Percentiles rank a stretch among this genome's conserved stretches.
These are phyloP conservation scores for Dermochelys coriacea DNA, from an alignment of 2,797 vertebrate genomes.

Conservation along the genomic window DNA sequence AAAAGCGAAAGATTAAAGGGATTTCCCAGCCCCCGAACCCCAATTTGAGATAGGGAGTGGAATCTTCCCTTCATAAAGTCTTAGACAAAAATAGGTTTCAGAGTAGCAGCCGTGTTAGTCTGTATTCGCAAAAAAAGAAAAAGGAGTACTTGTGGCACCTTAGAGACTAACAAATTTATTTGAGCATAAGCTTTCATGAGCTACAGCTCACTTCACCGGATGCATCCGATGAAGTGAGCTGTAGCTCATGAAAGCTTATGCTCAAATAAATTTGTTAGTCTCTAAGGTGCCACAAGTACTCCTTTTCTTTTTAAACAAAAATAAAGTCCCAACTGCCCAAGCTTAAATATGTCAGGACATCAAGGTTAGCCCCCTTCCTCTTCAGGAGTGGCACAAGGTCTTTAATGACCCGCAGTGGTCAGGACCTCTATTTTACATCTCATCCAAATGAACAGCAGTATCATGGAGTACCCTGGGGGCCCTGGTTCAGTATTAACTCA, in stretches of 20 bases:
- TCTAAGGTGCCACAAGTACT: no score
- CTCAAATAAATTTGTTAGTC: no score
- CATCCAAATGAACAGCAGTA: neutral
- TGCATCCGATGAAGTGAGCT: no score
- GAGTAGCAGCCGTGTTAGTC: no score
- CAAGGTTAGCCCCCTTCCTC: neutral
- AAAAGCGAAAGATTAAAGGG: conserved; percentile 48
- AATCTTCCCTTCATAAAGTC: neutral
- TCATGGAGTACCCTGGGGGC: neutral
- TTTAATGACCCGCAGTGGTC: neutral
- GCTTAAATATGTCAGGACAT: neutral
- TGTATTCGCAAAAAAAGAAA: no score
- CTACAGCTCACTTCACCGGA: no score
- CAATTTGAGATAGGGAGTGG: neutral
- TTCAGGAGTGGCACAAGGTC: neutral
- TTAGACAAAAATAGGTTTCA: conserved; percentile 16
- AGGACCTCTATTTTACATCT: neutral
- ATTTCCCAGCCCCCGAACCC: neutral
- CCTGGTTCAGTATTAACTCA: neutral
- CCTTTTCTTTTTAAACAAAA: conserved; percentile 33
- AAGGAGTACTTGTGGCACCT: no score
- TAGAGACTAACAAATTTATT: no score
- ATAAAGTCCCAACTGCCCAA: neutral
- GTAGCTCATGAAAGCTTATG: no score
- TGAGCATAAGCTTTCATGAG: no score